Evolutionary conservation across 2,888 invertebrate species (phyloP), one percentile per base, ranked within the genome.

Genomic region (Heteropelma amictum): DNA sequence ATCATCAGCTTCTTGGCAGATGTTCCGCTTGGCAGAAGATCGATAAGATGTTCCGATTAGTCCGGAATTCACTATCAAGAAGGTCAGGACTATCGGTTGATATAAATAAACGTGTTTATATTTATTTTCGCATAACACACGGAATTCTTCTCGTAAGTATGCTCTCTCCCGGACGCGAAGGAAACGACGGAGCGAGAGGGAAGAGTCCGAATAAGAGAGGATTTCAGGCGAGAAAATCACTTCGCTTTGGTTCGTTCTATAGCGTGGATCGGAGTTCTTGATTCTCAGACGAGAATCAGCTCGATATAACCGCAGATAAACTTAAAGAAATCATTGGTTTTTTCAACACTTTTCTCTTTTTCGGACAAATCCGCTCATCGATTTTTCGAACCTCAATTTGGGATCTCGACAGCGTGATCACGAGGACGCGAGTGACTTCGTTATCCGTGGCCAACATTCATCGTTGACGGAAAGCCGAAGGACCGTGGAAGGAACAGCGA

Each of bases 241-340:
- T 78, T 65, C 12, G 65, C 72, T 53, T 30, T 69, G 45, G 56
- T 53, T 56, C 72, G 69, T 77, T 61, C 74, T n/a, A 67, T 75
- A 65, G 72, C 17, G 38, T 71, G 70, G 76, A 65, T 73, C 65
- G 67, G 4, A 21, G 42, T 58, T 35, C 17, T 54, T 61, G 64
- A 56, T 49, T 12, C 49, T 45, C 60, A 53, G 14, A 21, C 49
- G 23, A 26, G 35, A 51, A 70, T 42, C 53, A 26, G 8, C 6
- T 38, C 40, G 58, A 47, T 26, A 45, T 5, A 7, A 51, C 7
- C 23, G 35, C 61, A 19, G 12, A 38, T 58, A 8, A 35, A 21
- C 19, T 26, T 42, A n/a, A n/a, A n/a, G n/a, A n/a, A n/a, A n/a
- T n/a, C n/a, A n/a, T n/a, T n/a, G n/a, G n/a, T n/a, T n/a, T n/a